Evolutionary conservation across 2,888 invertebrate species (phyloP).

Genomic region (Drosophila macrospina): DNA sequence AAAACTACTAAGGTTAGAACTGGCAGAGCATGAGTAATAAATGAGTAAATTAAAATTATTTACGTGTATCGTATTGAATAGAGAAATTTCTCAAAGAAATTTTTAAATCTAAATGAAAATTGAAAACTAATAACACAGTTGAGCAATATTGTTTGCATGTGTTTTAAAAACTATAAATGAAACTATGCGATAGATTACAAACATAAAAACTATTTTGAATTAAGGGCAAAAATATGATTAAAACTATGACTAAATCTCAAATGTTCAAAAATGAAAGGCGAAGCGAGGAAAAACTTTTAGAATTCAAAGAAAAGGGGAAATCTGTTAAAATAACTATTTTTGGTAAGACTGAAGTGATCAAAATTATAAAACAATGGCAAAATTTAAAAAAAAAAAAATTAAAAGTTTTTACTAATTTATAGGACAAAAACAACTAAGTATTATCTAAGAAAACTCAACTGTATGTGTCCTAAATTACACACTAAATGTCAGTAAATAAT

Average conservation of each 20-base stretch:
- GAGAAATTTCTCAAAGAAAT: slow-evolving; percentile 58
- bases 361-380: slow-evolving; percentile 54
- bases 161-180: slow-evolving; percentile 44
- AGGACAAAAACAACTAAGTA: slow-evolving; percentile 24
- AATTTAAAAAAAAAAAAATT: slow-evolving; percentile 42
- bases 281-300: slow-evolving; percentile 1
- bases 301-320: slow-evolving; percentile 26
- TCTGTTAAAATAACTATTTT: slow-evolving; percentile 58
- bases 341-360: slow-evolving; percentile 80
- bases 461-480: slow-evolving; percentile 72
- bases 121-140: slow-evolving; percentile 8
- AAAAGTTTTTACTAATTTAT: slow-evolving; percentile 40
- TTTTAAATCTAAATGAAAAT: slow-evolving; percentile 35
- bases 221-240: slow-evolving; percentile 6
- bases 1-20: slow-evolving; percentile 50
- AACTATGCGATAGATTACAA: slow-evolving; percentile 52
- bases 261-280: slow-evolving; percentile 37
- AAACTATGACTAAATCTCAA: slow-evolving; percentile 33
- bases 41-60: slow-evolving; percentile 31
- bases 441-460: slow-evolving; percentile 59
- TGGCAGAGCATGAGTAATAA: slow-evolving; percentile 30
- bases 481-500: slow-evolving; percentile 64
- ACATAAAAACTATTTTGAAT: slow-evolving; percentile 47
- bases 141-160: slow-evolving; percentile 25
- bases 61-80: slow-evolving; percentile 56